Base-by-base conservation (phyloP, 2,888 invertebrate species). In the Calameuta filiformis region DNA sequence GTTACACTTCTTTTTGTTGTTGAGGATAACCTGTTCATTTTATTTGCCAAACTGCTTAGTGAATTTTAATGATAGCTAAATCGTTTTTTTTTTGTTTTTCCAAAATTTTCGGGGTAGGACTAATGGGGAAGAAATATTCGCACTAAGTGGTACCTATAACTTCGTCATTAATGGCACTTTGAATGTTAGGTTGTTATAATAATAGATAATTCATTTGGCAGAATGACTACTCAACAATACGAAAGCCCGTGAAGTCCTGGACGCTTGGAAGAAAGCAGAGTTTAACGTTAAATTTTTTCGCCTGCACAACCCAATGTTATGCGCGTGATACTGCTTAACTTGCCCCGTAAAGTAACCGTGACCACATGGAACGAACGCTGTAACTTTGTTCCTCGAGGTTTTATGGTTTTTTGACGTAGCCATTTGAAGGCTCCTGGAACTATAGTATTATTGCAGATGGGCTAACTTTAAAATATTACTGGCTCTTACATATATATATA, bases 381-480 rank as follows among this genome's bases (percentile, higher is more conserved):
- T 56, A 56, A 23, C 23, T 79, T 78, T 81, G 85, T 84, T 82
- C 81, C 81, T 83, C 84, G 85, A 84, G 85, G 83, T 85, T 85
- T 85, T 85, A 85, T 85, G 83, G 83, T 83, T 81, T 79, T 81
- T 83, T 81, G 80, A 80, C 82, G 81, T 80, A 80, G 75, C 85
- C 79, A 83, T 80, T 83, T 82, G 83, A 85, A 82, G 83, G 81
- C 80, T 80, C 74, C 79, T 75, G 81, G 79, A 80, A 77, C 75
- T 80, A 81, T 79, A 82, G 83, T 84, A 81, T 84, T 85, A 85
- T 85, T 85, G 84, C 83, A 77, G 76, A 71, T n/a, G 79, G 80
- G 79, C 79, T 81, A 81, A 79, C 80, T 80, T 85, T 85, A 84
- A 85, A 85, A 85, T 85, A 85, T 85, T 75, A 84, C 82, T 79